A percentile compares a stretch with the other conserved stretches of the same genome.
phyloP scores from a whole-genome alignment of 2,888 invertebrate genomes.

The Azorinus chamasolen region DNA sequence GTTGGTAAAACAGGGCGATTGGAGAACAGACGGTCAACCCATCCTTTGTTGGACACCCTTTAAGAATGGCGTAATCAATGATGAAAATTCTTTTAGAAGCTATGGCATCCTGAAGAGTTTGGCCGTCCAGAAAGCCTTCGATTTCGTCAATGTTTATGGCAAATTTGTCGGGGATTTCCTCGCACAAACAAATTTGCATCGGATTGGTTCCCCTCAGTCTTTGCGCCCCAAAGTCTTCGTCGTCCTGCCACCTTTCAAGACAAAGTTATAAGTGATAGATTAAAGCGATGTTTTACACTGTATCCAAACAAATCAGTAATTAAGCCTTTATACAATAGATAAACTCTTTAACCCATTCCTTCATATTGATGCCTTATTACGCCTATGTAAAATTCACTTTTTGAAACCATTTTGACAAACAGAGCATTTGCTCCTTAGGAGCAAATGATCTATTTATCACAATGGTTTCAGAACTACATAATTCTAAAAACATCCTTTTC shows the following conservation, averaged over 20 bases:
- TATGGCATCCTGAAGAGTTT: conserved; percentile 80
- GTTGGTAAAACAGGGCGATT: conserved; percentile 86
- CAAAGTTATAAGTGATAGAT: neutral
- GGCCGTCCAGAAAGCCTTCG: conserved; percentile 82
- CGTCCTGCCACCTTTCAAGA: conserved; percentile 75
- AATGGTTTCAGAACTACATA: too few relatives aligned
- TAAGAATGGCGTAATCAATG: conserved; percentile 83
- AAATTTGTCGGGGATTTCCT: conserved; percentile 85
- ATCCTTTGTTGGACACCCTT: conserved; percentile 70
- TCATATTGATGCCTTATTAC: too few relatives aligned
- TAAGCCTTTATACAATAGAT: too few relatives aligned
- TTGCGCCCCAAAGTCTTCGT: conserved; percentile 85
- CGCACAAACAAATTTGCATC: conserved; percentile 82
- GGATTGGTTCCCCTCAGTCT: conserved; percentile 86
- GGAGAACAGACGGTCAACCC: conserved; percentile 85
- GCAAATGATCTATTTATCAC: too few relatives aligned
- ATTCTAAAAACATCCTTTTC: too few relatives aligned
- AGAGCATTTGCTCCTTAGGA: too few relatives aligned
- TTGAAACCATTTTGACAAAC: too few relatives aligned
- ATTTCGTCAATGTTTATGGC: conserved; percentile 75
- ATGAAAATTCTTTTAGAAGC: conserved; percentile 84
- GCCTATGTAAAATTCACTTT: too few relatives aligned
- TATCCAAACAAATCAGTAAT: too few relatives aligned
- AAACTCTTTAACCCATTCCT: too few relatives aligned
- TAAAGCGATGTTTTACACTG: too few relatives aligned